Evolutionary conservation across 2,113 vertebrate genomes (phyloP), one percentile per base, ranked within the genome.

Genomic region (Noturus placidus): DNA sequence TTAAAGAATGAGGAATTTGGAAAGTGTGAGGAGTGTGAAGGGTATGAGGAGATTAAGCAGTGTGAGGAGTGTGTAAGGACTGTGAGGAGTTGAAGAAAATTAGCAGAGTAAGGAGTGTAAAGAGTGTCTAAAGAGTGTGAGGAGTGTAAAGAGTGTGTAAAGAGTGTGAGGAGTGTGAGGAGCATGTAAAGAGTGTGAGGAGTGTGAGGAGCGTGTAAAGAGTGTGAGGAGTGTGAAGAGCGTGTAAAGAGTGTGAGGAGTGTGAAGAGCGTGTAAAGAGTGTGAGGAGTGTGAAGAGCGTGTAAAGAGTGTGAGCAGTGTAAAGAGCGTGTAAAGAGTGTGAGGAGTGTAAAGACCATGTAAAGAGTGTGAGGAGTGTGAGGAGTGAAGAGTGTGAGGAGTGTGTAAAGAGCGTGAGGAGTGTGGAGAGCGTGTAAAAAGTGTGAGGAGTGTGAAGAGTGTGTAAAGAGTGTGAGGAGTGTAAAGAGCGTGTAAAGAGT

Each of bases 31-130:
- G 27, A n/a, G 65, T 33, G 65, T 33, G 13, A 0, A 42, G 30
- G 1, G n/a, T 15, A 1, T 70, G 1, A 0, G 3, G 27, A 65
- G 25, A 0, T 25, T 10, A 4, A 14, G 63, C 11, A 14, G 11
- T 14, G 63, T 67, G 63, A 30, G 13, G 11, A 5, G 25, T 27
- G 2, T 65, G 61, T 1, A 13, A 54, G 52, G 52, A 5, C 9
- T 9, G 63, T 67, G 63, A 15, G n/a, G 0, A 42, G n/a, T 5
- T 15, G n/a, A 19, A 1, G 0, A 4, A n/a, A n/a, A n/a, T n/a
- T n/a, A n/a, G n/a, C n/a, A 3, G n/a, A 6, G 10, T 5, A 15
- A 20, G 67, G 8, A 6, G 30, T 69, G 15, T 33, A 15, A 0
- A 6, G 30, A 17, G 65, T 69, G n/a, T 33, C n/a, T n/a, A n/a